Conservation (phyloP, 2,797 vertebrate genomes). For the Tolypeutes matacus region DNA sequence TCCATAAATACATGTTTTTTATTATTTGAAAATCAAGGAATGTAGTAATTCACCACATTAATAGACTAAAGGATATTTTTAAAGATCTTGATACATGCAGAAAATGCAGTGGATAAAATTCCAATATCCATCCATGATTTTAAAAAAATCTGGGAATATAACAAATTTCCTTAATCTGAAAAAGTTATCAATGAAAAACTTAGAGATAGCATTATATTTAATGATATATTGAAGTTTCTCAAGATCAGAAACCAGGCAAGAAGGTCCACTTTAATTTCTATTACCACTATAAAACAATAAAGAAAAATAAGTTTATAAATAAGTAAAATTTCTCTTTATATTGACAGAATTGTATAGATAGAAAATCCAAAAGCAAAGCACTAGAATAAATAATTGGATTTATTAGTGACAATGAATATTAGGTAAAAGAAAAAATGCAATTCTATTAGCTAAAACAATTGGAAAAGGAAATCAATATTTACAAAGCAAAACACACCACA, state of each 20-base stretch:
- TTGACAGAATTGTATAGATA: not conserved
- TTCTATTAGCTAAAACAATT: not conserved
- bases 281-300: not conserved
- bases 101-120: constrained; percentile 32
- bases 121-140: not conserved
- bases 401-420: constrained; percentile 30
- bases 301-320: constrained; percentile 54
- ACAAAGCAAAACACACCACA: not conserved
- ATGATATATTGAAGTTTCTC: not conserved
- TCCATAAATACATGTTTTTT: not conserved
- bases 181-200: not conserved
- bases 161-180: not conserved
- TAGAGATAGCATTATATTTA: not conserved
- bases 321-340: constrained; percentile 26
- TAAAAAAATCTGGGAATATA: not conserved
- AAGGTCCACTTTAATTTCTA: constrained; percentile 1
- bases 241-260: constrained; percentile 29
- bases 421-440: constrained; percentile 34
- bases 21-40: constrained; percentile 5
- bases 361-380: constrained; percentile 48
- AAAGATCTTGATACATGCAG: constrained; percentile 2
- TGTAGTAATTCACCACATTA: not conserved
- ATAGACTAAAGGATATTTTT: not conserved
- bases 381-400: constrained; percentile 54
- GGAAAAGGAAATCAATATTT: not conserved